Percentiles rank a stretch among this genome's conserved stretches.
Evolutionary conservation across 2,113 vertebrate species (phyloP).

Genomic region (Microcebus lehilahytsara): DNA sequence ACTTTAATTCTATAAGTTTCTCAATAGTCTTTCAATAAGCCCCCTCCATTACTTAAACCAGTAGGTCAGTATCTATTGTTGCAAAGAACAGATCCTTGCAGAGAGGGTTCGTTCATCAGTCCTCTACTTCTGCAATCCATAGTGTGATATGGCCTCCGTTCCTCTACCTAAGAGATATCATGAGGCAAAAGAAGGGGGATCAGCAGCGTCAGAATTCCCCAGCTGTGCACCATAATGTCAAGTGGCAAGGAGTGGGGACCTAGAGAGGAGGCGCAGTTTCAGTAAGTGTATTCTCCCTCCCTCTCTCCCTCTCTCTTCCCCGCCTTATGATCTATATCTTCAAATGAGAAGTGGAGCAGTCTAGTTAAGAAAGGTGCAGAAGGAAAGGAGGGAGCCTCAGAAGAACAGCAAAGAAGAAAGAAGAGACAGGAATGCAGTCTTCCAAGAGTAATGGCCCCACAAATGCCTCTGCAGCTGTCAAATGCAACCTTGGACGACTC

Average conservation of each 20-base stretch:
- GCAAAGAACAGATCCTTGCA: background rate
- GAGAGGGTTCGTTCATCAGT: background rate
- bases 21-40: background rate
- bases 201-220: background rate
- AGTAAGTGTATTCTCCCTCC: background rate
- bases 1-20: background rate
- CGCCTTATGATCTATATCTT: slow-evolving; percentile 61
- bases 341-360: slow-evolving; percentile 63
- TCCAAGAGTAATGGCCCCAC: background rate
- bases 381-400: slow-evolving; percentile 55
- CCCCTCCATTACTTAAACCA: background rate
- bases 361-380: slow-evolving; percentile 75
- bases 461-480: slow-evolving; percentile 24
- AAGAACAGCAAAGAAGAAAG: slow-evolving; percentile 66
- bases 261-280: too few relatives aligned
- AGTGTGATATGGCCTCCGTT: background rate
- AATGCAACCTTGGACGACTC: slow-evolving; percentile 76
- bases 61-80: background rate
- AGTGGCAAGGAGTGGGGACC: background rate
- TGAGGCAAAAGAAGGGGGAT: background rate
- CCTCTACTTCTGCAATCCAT: background rate
- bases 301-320: background rate
- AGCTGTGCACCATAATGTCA: background rate
- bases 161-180: background rate
- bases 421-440: slow-evolving; percentile 53